phyloP scores from a whole-genome alignment of 1,140 invertebrate genomes.

The Hypsibius dujardini region DNA sequence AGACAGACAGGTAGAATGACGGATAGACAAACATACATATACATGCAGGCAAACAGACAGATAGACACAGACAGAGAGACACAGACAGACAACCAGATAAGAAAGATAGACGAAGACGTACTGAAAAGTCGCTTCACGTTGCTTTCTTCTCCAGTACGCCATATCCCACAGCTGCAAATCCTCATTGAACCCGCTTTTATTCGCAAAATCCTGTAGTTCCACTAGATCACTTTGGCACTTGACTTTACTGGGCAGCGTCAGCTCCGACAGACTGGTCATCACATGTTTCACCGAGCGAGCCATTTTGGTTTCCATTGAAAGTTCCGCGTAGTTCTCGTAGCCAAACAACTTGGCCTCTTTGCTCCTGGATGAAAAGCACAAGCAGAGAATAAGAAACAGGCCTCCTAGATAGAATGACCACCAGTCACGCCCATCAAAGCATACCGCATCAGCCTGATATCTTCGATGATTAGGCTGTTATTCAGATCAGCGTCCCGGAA shows the following conservation, averaged over 20 bases:
- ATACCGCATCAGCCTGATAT: conserved; percentile 46
- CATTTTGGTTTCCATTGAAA: conserved; percentile 90
- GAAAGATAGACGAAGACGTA: too few relatives aligned
- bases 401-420: too few relatives aligned
- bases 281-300: conserved; percentile 61
- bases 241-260: conserved; percentile 39
- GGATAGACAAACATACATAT: too few relatives aligned
- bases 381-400: too few relatives aligned
- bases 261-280: conserved; percentile 44
- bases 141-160: conserved; percentile 59
- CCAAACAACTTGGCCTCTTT: conserved; percentile 58
- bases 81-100: too few relatives aligned
- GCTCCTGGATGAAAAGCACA: too few relatives aligned
- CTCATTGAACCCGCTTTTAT: conserved; percentile 48
- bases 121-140: conserved; percentile 39
- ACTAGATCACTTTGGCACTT: conserved; percentile 56
- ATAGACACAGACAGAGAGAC: too few relatives aligned
- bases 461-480: conserved; percentile 54
- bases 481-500: conserved; percentile 44
- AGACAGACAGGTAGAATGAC: too few relatives aligned
- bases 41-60: too few relatives aligned
- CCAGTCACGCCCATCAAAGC: too few relatives aligned
- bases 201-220: conserved; percentile 53
- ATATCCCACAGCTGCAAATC: conserved; percentile 63
- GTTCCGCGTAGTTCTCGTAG: conserved; percentile 54